phyloP scores from a whole-genome alignment of 2,888 invertebrate species.

The Acrocyrtus sp. region DNA sequence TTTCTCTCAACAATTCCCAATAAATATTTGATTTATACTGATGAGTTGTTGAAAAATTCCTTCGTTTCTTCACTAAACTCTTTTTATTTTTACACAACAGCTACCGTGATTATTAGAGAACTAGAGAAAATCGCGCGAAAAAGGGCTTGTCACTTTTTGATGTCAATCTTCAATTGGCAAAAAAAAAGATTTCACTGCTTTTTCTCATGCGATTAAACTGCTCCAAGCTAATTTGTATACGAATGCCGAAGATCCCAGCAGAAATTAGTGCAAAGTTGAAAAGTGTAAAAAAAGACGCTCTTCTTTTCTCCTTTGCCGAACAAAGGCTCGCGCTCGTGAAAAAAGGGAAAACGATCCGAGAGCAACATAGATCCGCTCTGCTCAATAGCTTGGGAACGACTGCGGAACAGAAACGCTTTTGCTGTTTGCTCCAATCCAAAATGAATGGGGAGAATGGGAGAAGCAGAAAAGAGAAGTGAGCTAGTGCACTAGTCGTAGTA shows the following conservation, averaged over 20 bases:
- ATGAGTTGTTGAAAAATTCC: constrained; percentile 20
- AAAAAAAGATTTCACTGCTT: not conserved
- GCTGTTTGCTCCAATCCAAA: not conserved
- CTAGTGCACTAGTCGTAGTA: too few species aligned
- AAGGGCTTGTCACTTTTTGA: not conserved
- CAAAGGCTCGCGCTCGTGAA: too few species aligned
- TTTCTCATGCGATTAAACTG: not conserved
- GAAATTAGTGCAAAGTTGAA: too few species aligned
- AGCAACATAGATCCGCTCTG: constrained; percentile 41
- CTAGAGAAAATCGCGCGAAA: too few species aligned
- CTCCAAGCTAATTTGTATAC: too few species aligned
- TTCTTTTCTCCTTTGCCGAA: too few species aligned
- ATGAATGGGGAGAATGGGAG: not conserved
- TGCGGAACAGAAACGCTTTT: constrained; percentile 7
- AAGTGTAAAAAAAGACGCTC: too few species aligned
- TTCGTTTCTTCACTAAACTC: constrained; percentile 8
- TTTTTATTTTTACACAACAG: not conserved
- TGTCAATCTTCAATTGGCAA: not conserved
- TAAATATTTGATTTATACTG: constrained; percentile 39
- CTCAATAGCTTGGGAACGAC: constrained; percentile 38
- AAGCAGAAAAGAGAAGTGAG: too few species aligned
- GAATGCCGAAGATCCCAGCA: too few species aligned
- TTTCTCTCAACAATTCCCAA: constrained; percentile 5
- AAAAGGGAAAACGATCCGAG: too few species aligned
- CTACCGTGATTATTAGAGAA: constrained; percentile 21